These are phyloP conservation scores for Kuschelorhynchus macadamiae DNA, from an alignment of 2,888 invertebrate species.

Conservation along the genomic window DNA sequence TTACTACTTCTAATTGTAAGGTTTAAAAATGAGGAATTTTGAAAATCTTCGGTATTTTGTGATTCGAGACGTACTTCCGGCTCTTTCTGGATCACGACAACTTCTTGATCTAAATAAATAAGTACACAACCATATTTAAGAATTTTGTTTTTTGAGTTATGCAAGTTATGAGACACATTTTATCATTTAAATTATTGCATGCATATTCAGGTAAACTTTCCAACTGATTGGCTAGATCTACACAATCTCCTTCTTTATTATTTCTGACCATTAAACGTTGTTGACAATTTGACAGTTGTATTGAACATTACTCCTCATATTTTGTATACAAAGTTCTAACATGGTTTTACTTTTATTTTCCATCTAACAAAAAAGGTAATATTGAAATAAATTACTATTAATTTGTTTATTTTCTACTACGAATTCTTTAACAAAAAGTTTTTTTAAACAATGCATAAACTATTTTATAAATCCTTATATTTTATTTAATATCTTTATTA, in stretches of 20 bases:
- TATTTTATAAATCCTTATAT: no score
- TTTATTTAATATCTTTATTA: no score
- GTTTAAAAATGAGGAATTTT: no score
- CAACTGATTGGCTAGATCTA: no score
- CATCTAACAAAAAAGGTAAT: constrained; percentile 4
- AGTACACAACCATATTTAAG: background rate
- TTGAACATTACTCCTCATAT: constrained; percentile 1
- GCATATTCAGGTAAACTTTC: no score
- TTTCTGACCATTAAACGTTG: background rate
- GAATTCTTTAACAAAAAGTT: no score
- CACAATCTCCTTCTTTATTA: background rate
- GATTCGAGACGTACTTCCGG: background rate
- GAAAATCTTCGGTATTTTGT: background rate
- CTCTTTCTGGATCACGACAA: constrained; percentile 1
- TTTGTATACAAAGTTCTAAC: constrained; percentile 2
- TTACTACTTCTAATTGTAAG: no score
- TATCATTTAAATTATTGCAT: background rate
- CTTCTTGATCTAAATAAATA: constrained; percentile 13
- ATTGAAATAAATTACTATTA: background rate
- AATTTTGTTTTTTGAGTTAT: background rate
- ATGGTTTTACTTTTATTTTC: background rate
- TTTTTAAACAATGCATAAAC: no score
- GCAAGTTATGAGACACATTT: background rate
- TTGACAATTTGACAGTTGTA: background rate
- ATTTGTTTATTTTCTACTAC: constrained; percentile 2